phyloP scores from a whole-genome alignment of 2,113 vertebrate species.

The Myotis lucifugus region DNA sequence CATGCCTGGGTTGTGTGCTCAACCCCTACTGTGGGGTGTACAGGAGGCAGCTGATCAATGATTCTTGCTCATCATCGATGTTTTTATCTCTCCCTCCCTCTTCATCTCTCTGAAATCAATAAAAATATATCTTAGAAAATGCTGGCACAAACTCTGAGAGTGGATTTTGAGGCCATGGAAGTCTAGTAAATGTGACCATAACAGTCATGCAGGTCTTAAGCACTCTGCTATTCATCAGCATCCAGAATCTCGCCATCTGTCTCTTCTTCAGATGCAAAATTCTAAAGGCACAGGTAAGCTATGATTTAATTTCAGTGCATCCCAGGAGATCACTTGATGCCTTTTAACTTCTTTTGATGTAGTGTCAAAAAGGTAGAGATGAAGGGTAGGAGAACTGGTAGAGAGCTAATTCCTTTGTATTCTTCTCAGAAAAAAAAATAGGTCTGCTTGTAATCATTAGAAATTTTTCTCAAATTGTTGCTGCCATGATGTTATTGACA shows the following conservation, averaged over 20 bases:
- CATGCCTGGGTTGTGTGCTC: too few species aligned
- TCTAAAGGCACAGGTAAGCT: background rate
- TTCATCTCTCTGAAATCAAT: too few species aligned
- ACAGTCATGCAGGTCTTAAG: background rate
- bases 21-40: too few species aligned
- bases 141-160: background rate
- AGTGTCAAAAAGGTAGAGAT: background rate
- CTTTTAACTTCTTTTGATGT: background rate
- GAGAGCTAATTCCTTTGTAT: background rate
- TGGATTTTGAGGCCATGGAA: background rate
- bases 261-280: background rate
- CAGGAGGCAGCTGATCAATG: too few species aligned
- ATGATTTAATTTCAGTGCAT: background rate
- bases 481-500: background rate
- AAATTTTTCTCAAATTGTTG: background rate
- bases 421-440: background rate
- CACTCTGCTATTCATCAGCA: background rate
- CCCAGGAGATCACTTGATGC: background rate
- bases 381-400: background rate
- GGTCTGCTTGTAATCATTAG: background rate
- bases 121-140: too few species aligned
- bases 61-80: too few species aligned
- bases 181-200: background rate
- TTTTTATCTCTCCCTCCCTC: too few species aligned
- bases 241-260: background rate